Conservation (phyloP, 2,888 invertebrate species). For the Pseudococcus longispinus region DNA sequence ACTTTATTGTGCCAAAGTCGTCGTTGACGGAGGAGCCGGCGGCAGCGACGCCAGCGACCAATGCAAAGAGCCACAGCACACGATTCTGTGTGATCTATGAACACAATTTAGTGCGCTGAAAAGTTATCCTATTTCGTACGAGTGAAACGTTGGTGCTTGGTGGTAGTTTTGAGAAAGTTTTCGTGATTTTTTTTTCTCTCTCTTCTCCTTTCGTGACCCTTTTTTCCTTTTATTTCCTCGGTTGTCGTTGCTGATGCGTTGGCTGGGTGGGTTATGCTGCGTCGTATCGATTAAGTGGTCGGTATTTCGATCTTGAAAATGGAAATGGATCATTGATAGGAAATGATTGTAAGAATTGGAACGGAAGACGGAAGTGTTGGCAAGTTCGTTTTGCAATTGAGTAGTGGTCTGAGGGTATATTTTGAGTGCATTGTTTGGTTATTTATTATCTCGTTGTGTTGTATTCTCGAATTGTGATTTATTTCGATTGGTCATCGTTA, state of each 20-base stretch:
- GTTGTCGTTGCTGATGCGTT: neutral
- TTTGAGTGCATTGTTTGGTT: no score
- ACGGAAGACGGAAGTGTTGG: no score
- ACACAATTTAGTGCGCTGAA: neutral
- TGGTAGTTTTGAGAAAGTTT: neutral
- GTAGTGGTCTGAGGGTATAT: no score
- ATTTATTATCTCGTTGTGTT: no score
- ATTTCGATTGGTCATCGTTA: no score
- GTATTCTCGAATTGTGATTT: no score
- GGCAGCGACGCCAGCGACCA: neutral
- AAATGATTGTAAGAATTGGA: no score
- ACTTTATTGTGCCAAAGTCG: conserved; percentile 11
- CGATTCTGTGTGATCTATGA: neutral
- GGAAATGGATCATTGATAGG: no score
- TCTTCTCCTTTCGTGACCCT: neutral
- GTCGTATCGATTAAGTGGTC: no score
- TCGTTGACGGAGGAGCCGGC: neutral
- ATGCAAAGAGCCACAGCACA: neutral
- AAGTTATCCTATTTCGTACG: neutral
- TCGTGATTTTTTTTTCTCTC: neutral
- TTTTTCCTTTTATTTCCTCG: neutral
- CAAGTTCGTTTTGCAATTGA: no score
- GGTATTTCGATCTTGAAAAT: no score
- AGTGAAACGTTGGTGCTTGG: neutral
- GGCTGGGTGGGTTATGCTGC: neutral